Percentiles rank a stretch among this genome's conserved stretches.
phyloP scores from a whole-genome alignment of 2,797 vertebrate genomes.

The Girardinus metallicus region DNA sequence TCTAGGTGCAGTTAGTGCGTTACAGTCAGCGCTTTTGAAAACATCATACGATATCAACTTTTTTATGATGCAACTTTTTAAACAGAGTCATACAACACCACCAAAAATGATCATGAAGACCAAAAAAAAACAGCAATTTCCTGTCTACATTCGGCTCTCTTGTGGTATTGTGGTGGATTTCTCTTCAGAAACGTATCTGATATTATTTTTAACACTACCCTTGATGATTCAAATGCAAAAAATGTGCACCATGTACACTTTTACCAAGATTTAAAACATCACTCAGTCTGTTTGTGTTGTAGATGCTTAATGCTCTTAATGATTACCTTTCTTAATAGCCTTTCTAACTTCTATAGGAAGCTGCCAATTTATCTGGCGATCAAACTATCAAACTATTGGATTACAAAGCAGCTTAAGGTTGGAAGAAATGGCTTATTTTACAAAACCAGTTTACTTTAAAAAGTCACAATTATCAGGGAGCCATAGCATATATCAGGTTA shows the following conservation, averaged over 20 bases:
- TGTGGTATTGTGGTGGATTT: background rate
- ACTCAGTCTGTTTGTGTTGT: background rate
- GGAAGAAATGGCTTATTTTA: background rate
- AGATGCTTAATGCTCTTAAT: background rate
- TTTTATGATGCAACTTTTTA: background rate
- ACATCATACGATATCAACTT: background rate
- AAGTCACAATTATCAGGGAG: background rate
- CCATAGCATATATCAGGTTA: background rate
- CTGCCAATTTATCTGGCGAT: background rate
- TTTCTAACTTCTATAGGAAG: background rate
- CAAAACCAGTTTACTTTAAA: background rate
- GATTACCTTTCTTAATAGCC: background rate
- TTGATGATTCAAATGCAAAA: background rate
- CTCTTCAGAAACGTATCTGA: background rate
- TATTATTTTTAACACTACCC: background rate
- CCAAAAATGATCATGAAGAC: background rate
- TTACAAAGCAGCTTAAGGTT: background rate
- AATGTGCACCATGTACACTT: background rate
- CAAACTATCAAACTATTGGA: background rate
- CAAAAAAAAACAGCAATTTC: background rate
- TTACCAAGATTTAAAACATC: background rate
- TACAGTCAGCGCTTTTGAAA: background rate
- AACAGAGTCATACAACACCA: background rate
- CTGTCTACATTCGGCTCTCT: background rate
- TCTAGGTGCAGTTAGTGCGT: background rate